Evolutionary conservation across 2,888 invertebrate genomes (phyloP).

Genomic region (Orchesellides sinensis): DNA sequence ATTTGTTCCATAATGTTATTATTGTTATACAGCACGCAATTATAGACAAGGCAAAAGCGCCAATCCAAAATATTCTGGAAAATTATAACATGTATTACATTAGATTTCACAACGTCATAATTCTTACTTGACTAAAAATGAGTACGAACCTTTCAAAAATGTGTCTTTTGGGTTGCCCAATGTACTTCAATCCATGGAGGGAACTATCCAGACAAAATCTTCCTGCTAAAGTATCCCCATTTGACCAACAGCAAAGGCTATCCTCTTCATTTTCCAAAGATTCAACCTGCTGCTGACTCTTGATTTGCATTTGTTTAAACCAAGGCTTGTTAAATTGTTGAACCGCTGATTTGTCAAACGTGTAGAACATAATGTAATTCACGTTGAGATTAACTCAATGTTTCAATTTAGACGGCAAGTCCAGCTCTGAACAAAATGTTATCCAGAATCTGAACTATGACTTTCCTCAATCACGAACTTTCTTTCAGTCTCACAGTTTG

Average conservation of each 20-base stretch:
- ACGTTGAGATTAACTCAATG: too few relatives aligned
- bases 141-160: conserved; percentile 58
- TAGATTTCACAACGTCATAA: background rate
- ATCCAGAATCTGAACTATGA: too few relatives aligned
- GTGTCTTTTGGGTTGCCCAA: conserved; percentile 60
- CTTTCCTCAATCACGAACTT: too few relatives aligned
- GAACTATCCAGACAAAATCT: conserved; percentile 55
- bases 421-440: too few relatives aligned
- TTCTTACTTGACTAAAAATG: too few relatives aligned
- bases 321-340: background rate
- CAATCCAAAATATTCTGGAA: conserved; percentile 69
- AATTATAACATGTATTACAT: background rate
- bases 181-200: conserved; percentile 66
- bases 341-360: background rate
- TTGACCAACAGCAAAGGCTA: conserved; percentile 33
- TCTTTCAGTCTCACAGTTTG: too few relatives aligned
- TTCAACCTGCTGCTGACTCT: background rate
- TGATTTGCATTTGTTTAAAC: background rate
- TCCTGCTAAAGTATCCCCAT: conserved; percentile 39
- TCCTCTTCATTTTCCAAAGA: background rate
- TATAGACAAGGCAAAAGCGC: conserved; percentile 54
- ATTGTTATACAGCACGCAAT: conserved; percentile 57
- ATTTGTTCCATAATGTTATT: conserved; percentile 64
- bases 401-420: too few relatives aligned
- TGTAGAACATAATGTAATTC: background rate